Base-by-base conservation (phyloP, 2,888 invertebrate genomes). In the Athripsodes cinereus region DNA sequence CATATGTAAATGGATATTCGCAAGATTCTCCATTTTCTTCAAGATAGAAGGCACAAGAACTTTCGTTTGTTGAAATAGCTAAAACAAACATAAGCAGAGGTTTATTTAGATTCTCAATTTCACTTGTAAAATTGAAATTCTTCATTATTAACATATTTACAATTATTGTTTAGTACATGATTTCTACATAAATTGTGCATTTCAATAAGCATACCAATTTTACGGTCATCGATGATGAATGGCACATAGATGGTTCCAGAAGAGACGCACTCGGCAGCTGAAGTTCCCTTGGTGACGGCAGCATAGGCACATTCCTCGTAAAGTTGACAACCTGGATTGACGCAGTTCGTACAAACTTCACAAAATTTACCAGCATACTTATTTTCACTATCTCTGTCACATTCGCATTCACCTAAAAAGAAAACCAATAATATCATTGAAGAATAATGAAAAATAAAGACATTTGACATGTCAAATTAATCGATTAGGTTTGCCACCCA, bases 311-410 rank as follows among this genome's bases (percentile, higher is more conserved):
- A 78, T 1, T 74, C 73, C 65, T 79, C 76, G n/a, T 79, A 80
- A 59, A 70, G 71, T 2, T 70, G 71, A 65, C 82, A 82, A 55
- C 80, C 69, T 1, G 78, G 75, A 64, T 79, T 78, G 58, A 69
- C 72, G 59, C 80, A 81, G 0, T 72, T 72, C 1, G 76, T 71
- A 62, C 79, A 80, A 5, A 74, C 74, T 68, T 82, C 81, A 58
- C 82, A 82, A 67, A 73, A 81, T 50, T 66, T 68, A 20, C 82
- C 82, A 0, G 72, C 68, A 64, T 76, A 81, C 26, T 68, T 68
- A 13, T 40, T 1, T 67, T 66, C 2, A 68, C 71, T 21, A 67
- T 67, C 0, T 68, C 67, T 62, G 2, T 66, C 67, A 63, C 79
- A 79, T 56, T 74, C 65, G 56, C 79, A 79, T 20, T 68, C 68